Evolutionary conservation across 2,888 invertebrate genomes (phyloP).

Genomic region (Cryptus armator): DNA sequence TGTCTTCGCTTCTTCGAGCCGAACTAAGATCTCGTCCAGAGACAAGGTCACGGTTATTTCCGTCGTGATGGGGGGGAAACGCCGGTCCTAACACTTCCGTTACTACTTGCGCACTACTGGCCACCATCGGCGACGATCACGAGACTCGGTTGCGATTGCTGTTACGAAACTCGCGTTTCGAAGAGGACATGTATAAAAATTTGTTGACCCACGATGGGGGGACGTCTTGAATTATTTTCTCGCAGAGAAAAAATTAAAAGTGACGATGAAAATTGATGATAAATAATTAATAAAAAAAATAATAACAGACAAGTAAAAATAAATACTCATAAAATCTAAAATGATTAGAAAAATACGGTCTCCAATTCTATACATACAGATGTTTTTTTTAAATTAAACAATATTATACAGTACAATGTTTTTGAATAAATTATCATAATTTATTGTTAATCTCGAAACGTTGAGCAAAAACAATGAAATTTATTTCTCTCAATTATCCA

Average conservation of each 20-base stretch:
- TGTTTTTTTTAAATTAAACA: neutral
- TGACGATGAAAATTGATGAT: neutral
- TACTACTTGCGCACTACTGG: slow-evolving; percentile 11
- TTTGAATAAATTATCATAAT: neutral
- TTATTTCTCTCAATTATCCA: neutral
- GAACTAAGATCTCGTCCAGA: slow-evolving; percentile 22
- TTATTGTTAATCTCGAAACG: neutral
- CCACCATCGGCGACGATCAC: neutral
- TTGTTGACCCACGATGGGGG: too few species aligned
- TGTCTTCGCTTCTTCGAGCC: neutral
- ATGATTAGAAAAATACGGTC: too few species aligned
- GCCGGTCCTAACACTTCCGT: slow-evolving; percentile 26
- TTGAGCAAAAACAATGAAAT: neutral
- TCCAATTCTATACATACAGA: too few species aligned
- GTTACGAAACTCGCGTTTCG: neutral
- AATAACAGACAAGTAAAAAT: too few species aligned
- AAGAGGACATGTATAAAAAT: neutral
- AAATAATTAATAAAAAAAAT: too few species aligned
- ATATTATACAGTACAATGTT: neutral
- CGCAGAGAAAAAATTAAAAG: neutral
- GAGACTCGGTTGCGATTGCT: slow-evolving; percentile 1
- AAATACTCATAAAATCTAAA: too few species aligned
- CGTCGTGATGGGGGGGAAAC: neutral
- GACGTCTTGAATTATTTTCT: neutral
- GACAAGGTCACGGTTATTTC: slow-evolving; percentile 48